Base-by-base conservation (phyloP, 92 coral and sea anemone genomes). In the Montipora capitata region DNA sequence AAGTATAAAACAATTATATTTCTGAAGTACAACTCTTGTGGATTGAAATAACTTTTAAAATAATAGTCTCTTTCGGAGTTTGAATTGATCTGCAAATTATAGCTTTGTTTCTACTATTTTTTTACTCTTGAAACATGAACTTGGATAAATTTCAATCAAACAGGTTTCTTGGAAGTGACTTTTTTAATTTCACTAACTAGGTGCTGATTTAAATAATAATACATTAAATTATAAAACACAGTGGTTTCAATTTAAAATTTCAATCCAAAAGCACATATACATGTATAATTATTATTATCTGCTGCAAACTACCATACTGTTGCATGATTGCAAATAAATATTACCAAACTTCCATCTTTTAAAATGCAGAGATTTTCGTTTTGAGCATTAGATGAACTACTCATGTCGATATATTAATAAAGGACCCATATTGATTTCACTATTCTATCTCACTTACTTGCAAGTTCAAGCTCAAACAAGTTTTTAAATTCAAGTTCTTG, bases 141-240 rank as follows among this genome's bases (percentile, higher is more conserved):
- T 68, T 39, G 76, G 68, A 67, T 68, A 73, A 49, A 68, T 68
- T 68, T 52, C 7, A 51, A 8, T 38, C 4, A 49, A 39, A 54
- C 77, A 67, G 85, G 85, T 67, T 56, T 64, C 10, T 67, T 67
- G 43, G 72, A 80, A 48, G 54, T 75, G 49, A 51, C 85, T 68
- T 45, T 38, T 54, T 49, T n/a, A 68, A 65, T 80, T 81, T 67
- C 40, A 81, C 76, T 52, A 52, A 11, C 43, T 38, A 10, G 10
- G 68, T 68, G 35, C 14, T 64, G 66, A 68, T 68, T 67, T 13
- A 80, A 48, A 65, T 40, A 14, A 48, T 49, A 18, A 68, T 68
- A 27, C 35, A 27, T 27, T 27, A 27, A 45, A 68, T 52, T 14
- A 81, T 10, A 66, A 68, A 81, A 81, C 17, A 80, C 16, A 6